These are phyloP conservation scores for Saxidomus purpurata DNA, from an alignment of 1,140 invertebrate genomes.

Conservation along the genomic window DNA sequence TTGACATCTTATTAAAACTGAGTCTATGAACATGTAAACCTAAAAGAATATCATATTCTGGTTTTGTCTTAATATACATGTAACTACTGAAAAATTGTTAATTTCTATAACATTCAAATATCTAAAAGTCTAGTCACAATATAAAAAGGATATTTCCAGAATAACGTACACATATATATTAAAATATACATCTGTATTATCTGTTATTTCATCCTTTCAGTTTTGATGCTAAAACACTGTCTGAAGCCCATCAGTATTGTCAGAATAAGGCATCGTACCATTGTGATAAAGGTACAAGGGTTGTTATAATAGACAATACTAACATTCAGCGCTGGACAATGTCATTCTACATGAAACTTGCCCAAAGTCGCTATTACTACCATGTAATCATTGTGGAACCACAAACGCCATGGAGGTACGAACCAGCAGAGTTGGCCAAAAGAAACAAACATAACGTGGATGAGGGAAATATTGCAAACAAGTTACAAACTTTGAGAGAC, in stretches of 20 bases:
- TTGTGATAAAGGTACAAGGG: constrained; percentile 89
- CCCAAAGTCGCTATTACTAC: constrained; percentile 89
- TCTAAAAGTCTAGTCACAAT: too few relatives aligned
- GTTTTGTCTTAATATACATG: too few relatives aligned
- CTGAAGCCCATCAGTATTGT: constrained; percentile 82
- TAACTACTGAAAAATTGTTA: too few relatives aligned
- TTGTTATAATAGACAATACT: constrained; percentile 95
- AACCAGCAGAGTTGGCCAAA: constrained; percentile 87
- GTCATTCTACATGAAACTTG: constrained; percentile 90
- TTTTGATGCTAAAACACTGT: constrained; percentile 77
- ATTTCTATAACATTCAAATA: too few relatives aligned
- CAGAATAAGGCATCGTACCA: constrained; percentile 87
- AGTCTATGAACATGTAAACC: too few relatives aligned
- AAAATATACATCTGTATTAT: too few relatives aligned
- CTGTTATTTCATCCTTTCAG: too few relatives aligned
- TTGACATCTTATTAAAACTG: too few relatives aligned
- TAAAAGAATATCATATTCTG: too few relatives aligned
- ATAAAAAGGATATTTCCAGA: too few relatives aligned
- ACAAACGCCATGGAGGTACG: constrained; percentile 91
- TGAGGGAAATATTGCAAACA: constrained; percentile 72
- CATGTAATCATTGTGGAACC: constrained; percentile 92
- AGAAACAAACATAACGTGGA: constrained; percentile 81
- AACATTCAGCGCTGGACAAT: constrained; percentile 94
- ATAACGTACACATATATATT: too few relatives aligned
- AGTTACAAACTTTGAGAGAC: constrained; percentile 76